Evolutionary conservation across 2,113 vertebrate species (phyloP).

Genomic region (Corythaeola cristata): DNA sequence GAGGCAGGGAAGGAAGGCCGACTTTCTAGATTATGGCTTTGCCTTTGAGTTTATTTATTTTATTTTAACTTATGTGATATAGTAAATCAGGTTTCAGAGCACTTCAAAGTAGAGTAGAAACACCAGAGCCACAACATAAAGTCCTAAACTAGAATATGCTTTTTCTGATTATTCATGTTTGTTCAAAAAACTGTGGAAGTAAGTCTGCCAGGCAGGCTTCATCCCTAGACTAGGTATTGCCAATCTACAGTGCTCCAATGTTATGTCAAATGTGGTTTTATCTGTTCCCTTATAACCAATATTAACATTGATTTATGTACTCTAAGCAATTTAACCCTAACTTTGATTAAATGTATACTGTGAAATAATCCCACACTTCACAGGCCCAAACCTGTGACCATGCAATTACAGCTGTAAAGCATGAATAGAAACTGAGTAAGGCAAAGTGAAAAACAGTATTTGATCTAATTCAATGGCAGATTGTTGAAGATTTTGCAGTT

Average conservation of each 20-base stretch:
- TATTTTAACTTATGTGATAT: neutral
- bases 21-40: neutral
- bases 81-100: neutral
- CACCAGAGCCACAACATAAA: neutral
- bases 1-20: neutral
- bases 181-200: neutral
- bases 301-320: neutral
- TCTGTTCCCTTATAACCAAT: neutral
- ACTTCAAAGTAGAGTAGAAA: neutral
- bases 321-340: neutral
- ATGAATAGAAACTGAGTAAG: neutral
- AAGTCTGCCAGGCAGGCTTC: neutral
- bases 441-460: neutral
- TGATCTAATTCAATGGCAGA: neutral
- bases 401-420: neutral
- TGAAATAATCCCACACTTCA: neutral
- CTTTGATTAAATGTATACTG: neutral
- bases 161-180: neutral
- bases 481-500: neutral
- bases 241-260: neutral
- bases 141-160: neutral
- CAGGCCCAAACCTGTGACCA: neutral
- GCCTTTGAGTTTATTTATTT: neutral
- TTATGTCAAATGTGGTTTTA: neutral
- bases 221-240: neutral